These are phyloP conservation scores for Lonchura striata DNA, from an alignment of 2,113 vertebrate genomes.

Conservation along the genomic window DNA sequence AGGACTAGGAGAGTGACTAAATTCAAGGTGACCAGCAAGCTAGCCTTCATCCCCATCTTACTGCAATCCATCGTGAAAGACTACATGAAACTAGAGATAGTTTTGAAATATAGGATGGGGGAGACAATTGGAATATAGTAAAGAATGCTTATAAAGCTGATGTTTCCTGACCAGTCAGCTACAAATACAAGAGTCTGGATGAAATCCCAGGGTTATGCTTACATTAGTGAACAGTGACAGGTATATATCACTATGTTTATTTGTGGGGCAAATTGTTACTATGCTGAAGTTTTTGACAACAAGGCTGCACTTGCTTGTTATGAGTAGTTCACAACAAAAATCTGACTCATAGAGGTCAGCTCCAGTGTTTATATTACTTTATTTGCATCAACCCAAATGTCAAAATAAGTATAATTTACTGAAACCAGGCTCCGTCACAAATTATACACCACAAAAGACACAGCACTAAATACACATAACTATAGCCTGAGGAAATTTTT, in stretches of 20 bases:
- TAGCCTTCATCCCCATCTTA: background rate
- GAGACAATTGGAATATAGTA: background rate
- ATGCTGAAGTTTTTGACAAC: background rate
- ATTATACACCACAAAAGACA: conserved; percentile 40
- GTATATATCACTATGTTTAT: background rate
- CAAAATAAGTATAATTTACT: conserved; percentile 53
- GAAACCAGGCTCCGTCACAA: conserved; percentile 8
- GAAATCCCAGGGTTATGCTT: background rate
- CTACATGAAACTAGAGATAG: background rate
- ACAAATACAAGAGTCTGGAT: background rate
- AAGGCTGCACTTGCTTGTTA: background rate
- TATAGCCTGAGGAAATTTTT: background rate
- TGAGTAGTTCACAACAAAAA: background rate
- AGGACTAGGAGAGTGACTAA: background rate
- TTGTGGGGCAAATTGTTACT: background rate
- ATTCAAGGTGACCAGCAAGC: background rate
- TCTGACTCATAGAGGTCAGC: conserved; percentile 4
- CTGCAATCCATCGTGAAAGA: background rate
- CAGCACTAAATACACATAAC: background rate
- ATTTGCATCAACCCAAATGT: conserved; percentile 44
- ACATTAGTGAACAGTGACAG: background rate
- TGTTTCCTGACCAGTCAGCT: background rate
- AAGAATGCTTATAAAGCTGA: background rate
- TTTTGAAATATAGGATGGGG: background rate
- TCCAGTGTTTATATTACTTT: conserved; percentile 11